Conservation (phyloP, 2,797 vertebrate genomes). For the Manis crassicaudata region DNA sequence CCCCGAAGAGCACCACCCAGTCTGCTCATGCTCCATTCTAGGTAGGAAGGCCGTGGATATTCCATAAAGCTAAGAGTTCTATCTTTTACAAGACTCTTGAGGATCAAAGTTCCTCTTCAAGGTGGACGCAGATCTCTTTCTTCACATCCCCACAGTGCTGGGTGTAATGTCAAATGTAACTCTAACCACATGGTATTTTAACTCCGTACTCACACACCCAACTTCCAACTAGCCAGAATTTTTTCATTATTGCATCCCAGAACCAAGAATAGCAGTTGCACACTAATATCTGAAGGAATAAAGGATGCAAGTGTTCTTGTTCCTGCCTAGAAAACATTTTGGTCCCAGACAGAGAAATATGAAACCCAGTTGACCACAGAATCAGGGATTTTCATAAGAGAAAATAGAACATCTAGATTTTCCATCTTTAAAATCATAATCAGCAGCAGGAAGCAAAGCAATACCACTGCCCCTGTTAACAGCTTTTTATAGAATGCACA, state of each 20-base stretch:
- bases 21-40: neutral
- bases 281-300: conserved; percentile 36
- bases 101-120: conserved; percentile 22
- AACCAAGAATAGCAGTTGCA: conserved; percentile 6
- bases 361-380: conserved; percentile 61
- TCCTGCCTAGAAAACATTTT: neutral
- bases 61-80: neutral
- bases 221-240: neutral
- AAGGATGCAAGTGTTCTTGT: conserved; percentile 20
- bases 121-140: neutral
- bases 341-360: conserved; percentile 30
- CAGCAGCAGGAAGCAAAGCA: conserved; percentile 73
- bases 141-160: neutral
- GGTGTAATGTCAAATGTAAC: neutral
- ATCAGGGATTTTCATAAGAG: conserved; percentile 61
- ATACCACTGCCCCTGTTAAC: conserved; percentile 75
- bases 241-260: neutral
- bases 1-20: neutral
- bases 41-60: neutral
- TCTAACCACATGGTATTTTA: neutral
- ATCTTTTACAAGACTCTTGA: neutral
- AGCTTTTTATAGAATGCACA: conserved; percentile 78
- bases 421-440: conserved; percentile 71
- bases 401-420: conserved; percentile 69
- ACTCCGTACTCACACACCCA: neutral